phyloP scores from a whole-genome alignment of 2,113 vertebrate genomes.

The Podarcis cretensis region DNA sequence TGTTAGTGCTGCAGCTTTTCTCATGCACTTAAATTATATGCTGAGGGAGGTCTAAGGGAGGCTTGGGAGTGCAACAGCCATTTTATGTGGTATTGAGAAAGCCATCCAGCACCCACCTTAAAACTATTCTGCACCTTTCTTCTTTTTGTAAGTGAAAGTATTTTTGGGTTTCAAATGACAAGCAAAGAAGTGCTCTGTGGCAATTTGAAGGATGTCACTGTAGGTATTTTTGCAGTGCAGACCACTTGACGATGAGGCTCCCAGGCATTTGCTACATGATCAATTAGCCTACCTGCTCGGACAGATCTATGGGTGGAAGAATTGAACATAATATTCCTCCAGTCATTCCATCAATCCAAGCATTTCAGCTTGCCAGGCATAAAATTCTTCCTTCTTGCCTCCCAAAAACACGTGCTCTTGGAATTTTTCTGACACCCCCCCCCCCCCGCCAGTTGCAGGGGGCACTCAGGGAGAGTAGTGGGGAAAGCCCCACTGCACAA shows the following conservation, averaged over 20 bases:
- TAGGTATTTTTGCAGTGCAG: background rate
- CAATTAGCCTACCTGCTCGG: conserved; percentile 24
- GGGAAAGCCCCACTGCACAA: too few relatives aligned
- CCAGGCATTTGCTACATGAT: conserved; percentile 15
- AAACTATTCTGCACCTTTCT: background rate
- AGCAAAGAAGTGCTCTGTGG: background rate
- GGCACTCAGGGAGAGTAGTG: too few relatives aligned
- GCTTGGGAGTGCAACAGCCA: background rate
- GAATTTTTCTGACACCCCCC: too few relatives aligned
- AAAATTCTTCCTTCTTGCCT: too few relatives aligned
- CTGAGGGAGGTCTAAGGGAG: background rate
- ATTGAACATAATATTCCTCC: too few relatives aligned
- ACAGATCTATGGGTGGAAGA: background rate
- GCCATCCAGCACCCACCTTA: background rate
- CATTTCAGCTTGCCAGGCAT: too few relatives aligned
- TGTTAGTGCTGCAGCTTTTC: background rate
- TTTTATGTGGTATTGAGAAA: background rate
- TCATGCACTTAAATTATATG: background rate
- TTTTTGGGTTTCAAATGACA: background rate
- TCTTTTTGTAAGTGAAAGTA: background rate
- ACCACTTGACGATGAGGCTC: background rate
- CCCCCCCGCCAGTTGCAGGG: too few relatives aligned
- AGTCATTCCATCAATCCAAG: too few relatives aligned
- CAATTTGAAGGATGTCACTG: background rate
- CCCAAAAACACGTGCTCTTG: too few relatives aligned